These are phyloP conservation scores for Thaumatotibia leucotreta DNA, from an alignment of 1,140 invertebrate species.

Conservation along the genomic window DNA sequence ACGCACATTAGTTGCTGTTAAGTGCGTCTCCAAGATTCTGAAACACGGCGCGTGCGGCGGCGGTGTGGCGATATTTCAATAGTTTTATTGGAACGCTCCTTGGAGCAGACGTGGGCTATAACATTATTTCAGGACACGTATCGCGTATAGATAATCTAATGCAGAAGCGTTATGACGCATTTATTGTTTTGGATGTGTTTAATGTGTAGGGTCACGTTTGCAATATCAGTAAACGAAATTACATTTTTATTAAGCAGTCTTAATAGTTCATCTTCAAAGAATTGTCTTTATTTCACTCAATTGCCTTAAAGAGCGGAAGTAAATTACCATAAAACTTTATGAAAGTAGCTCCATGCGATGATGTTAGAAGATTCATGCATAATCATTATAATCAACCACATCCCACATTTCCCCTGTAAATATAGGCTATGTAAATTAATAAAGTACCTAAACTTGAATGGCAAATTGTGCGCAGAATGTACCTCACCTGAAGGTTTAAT, in stretches of 20 bases:
- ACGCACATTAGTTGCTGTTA: neutral
- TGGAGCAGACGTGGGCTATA: conserved; percentile 32
- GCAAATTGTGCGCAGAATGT: too few species aligned
- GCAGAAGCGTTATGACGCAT: conserved; percentile 63
- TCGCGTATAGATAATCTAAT: conserved; percentile 63
- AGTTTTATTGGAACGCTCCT: conserved; percentile 34
- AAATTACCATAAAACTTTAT: too few species aligned
- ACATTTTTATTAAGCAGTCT: conserved; percentile 4
- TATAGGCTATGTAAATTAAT: too few species aligned
- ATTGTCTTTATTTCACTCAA: neutral
- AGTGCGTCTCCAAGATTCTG: neutral
- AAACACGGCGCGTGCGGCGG: conserved; percentile 8
- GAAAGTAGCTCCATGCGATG: too few species aligned
- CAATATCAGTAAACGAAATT: conserved; percentile 14
- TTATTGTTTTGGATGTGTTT: conserved; percentile 56
- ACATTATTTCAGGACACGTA: conserved; percentile 70
- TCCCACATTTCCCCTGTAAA: too few species aligned
- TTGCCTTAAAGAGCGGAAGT: neutral
- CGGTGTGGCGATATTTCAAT: conserved; percentile 30
- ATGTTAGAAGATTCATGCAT: too few species aligned
- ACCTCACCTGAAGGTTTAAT: too few species aligned
- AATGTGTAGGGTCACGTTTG: conserved; percentile 31
- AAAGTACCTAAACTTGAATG: too few species aligned
- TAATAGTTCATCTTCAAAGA: neutral
- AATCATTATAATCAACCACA: too few species aligned